These are phyloP conservation scores for Clupea harengus DNA, from an alignment of 2,113 vertebrate genomes.

Conservation along the genomic window DNA sequence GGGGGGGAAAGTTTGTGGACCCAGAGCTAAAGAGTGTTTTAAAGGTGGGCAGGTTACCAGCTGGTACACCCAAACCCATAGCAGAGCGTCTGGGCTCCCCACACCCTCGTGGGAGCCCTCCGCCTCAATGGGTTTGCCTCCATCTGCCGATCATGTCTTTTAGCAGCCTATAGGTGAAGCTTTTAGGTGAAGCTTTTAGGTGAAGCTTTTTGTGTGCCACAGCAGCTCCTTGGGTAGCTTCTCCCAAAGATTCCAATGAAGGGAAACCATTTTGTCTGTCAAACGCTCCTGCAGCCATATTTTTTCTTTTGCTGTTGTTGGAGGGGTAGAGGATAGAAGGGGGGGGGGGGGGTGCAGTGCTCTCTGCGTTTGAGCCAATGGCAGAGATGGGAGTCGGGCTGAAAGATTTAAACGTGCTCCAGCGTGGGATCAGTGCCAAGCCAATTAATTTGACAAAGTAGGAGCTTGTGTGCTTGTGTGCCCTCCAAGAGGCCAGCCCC, in stretches of 20 bases:
- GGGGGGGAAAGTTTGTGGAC: slow-evolving; percentile 30
- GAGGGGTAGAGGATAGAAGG: background rate
- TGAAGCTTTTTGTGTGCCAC: background rate
- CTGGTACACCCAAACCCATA: slow-evolving; percentile 49
- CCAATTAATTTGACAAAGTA: slow-evolving; percentile 1
- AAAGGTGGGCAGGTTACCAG: slow-evolving; percentile 49
- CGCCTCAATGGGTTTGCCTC: slow-evolving; percentile 46
- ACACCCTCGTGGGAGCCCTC: slow-evolving; percentile 1
- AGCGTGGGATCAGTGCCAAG: background rate
- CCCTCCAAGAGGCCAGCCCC: background rate
- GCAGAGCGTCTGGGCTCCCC: slow-evolving; percentile 10
- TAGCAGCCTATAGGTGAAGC: slow-evolving; percentile 26
- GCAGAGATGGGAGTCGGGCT: background rate
- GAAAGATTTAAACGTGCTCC: background rate
- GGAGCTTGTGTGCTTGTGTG: background rate
- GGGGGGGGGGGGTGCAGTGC: background rate
- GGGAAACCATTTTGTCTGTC: background rate
- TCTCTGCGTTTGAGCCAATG: background rate
- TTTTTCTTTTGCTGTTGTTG: background rate
- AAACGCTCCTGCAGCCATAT: background rate
- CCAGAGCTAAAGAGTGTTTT: slow-evolving; percentile 24
- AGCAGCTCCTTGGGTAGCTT: background rate
- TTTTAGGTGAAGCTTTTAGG: background rate
- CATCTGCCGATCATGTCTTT: slow-evolving; percentile 23
- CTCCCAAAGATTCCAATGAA: background rate